These are phyloP conservation scores for Probaryconus sp. DNA, from an alignment of 1,140 invertebrate species.

Conservation along the genomic window DNA sequence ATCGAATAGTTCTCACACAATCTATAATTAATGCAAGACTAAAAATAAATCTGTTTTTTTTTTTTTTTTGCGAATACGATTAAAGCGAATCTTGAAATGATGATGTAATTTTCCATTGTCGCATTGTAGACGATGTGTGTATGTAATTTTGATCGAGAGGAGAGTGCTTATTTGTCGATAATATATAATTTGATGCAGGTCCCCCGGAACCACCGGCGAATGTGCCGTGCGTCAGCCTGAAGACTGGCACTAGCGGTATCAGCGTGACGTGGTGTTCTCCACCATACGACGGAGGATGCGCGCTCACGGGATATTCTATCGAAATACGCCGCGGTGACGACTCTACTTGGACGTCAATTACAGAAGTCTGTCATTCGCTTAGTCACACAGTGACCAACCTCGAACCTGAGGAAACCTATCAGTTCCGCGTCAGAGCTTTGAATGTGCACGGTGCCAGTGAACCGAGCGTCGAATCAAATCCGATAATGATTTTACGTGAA, in stretches of 20 bases:
- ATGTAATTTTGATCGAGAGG: too few species aligned
- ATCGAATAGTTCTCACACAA: too few species aligned
- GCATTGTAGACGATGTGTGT: not conserved
- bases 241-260: slow-evolving; percentile 75
- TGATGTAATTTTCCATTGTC: not conserved
- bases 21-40: too few species aligned
- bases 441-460: slow-evolving; percentile 88
- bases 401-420: slow-evolving; percentile 80
- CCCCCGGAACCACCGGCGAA: slow-evolving; percentile 87
- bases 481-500: slow-evolving; percentile 71
- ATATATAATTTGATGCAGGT: slow-evolving; percentile 75
- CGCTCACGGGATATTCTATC: slow-evolving; percentile 88
- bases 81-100: too few species aligned
- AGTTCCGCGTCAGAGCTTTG: slow-evolving; percentile 87
- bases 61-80: too few species aligned
- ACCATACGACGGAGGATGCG: slow-evolving; percentile 90
- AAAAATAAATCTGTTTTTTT: not conserved
- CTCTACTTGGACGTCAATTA: slow-evolving; percentile 80
- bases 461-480: slow-evolving; percentile 81
- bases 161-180: slow-evolving; percentile 19
- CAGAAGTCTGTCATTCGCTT: slow-evolving; percentile 82
- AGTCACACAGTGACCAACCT: slow-evolving; percentile 81
- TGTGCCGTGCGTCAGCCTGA: slow-evolving; percentile 80
- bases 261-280: slow-evolving; percentile 89
- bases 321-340: slow-evolving; percentile 83